Evolutionary conservation across 2,888 invertebrate species (phyloP).

Genomic region (Xylophagus ater): DNA sequence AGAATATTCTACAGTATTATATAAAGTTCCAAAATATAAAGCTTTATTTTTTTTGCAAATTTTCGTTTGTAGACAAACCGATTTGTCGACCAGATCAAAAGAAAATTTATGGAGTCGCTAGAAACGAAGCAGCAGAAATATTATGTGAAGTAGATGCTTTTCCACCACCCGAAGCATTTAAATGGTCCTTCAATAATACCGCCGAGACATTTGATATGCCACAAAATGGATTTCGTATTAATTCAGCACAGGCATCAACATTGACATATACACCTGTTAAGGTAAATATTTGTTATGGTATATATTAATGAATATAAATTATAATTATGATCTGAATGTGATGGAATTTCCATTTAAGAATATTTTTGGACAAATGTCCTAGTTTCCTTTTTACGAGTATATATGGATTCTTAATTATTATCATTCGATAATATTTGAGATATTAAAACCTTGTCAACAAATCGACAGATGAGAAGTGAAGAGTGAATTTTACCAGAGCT

Average conservation of each 20-base stretch:
- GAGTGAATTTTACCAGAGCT: too few relatives aligned
- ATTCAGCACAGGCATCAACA: conserved; percentile 48
- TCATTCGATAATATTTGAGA: too few relatives aligned
- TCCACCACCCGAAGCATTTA: conserved; percentile 70
- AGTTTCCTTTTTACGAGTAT: too few relatives aligned
- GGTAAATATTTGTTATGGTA: too few relatives aligned
- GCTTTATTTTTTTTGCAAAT: background rate
- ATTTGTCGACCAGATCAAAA: conserved; percentile 65
- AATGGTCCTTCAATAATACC: conserved; percentile 84
- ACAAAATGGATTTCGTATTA: conserved; percentile 50
- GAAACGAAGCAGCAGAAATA: conserved; percentile 68
- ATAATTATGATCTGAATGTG: too few relatives aligned
- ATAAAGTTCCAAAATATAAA: background rate
- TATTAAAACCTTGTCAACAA: too few relatives aligned
- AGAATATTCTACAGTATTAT: background rate
- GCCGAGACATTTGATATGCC: conserved; percentile 69
- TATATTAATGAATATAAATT: too few relatives aligned
- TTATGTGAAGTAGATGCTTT: conserved; percentile 76
- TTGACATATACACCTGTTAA: conserved; percentile 63
- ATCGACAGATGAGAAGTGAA: too few relatives aligned
- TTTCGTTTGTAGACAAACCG: conserved; percentile 58
- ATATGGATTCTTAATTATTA: too few relatives aligned
- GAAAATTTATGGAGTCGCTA: conserved; percentile 71
- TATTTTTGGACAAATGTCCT: too few relatives aligned
- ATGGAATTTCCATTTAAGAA: too few relatives aligned